Base-by-base conservation (phyloP, 2,888 invertebrate genomes). In the Drosophila eohydei region DNA sequence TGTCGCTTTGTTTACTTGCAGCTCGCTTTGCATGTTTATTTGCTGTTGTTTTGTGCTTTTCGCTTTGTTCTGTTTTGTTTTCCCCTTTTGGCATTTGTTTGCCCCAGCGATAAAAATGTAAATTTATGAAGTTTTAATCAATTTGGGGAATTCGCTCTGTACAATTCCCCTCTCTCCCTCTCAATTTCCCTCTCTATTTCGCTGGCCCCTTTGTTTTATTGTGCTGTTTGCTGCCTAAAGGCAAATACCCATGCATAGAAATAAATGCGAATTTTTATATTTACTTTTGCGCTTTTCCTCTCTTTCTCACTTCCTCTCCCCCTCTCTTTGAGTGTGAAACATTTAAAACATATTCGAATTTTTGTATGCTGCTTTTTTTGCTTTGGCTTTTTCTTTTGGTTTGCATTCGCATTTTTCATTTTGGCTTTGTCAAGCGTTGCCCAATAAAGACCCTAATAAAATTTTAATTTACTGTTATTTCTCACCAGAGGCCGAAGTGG, bases 51-150 rank as follows among this genome's bases (percentile, higher is more conserved):
- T 56, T 68, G 48, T 41, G 51, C 50, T 70, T 61, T 71, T 61
- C 55, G 65, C 52, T 57, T 40, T 64, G 74, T 63, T 64, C 62
- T 66, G 36, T 52, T 52, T 38, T 52, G 59, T 44, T 71, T 58
- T 58, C 54, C 63, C 71, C 59, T 61, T 75, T 69, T 76, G 74
- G 72, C 83, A 67, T 84, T 85, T 78, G 81, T 67, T 78, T 80
- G 83, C 63, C 76, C 66, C 76, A 71, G 75, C 86, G 86, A 87
- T 87, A 87, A 88, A 87, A 86, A 88, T 87, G 87, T 83, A 84
- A 87, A 88, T 87, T 87, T 87, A 87, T 87, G 88, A 87, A 87
- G 86, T 87, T 87, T 87, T 87, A 87, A 87, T 87, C 87, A 87
- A 87, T 88, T 87, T 87, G 86, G 88, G 88, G 86, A 88, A 83